Percentiles rank a stretch among this genome's conserved stretches.
Conservation (phyloP, 2,113 vertebrate genomes). For the Megalops atlanticus region DNA sequence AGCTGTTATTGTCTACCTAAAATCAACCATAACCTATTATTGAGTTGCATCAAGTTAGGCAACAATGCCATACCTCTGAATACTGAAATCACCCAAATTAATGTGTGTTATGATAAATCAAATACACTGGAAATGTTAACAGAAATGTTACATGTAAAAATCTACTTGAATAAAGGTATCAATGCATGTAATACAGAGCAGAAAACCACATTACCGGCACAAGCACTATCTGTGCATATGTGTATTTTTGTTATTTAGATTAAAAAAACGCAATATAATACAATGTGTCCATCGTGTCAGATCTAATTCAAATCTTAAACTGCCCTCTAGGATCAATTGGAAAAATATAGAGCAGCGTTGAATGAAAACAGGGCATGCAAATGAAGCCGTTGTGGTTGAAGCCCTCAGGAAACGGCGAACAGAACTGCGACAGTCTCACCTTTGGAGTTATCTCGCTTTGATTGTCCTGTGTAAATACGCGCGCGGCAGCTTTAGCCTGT, state of each 20-base stretch:
- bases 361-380: slow-evolving; percentile 75
- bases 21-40: no score
- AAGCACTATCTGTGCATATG: not conserved
- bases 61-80: no score
- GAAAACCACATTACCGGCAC: not conserved
- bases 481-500: not conserved
- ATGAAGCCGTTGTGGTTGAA: slow-evolving; percentile 69
- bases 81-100: no score
- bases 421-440: slow-evolving; percentile 47
- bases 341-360: slow-evolving; percentile 72
- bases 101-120: no score
- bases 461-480: not conserved
- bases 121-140: no score
- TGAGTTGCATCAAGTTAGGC: no score
- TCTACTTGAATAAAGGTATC: no score
- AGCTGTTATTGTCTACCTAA: no score
- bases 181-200: not conserved
- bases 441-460: not conserved
- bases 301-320: slow-evolving; percentile 76
- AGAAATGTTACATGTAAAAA: no score
- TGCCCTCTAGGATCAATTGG: slow-evolving; percentile 71
- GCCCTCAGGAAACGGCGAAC: slow-evolving; percentile 68
- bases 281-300: not conserved
- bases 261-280: not conserved
- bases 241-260: not conserved